Evolutionary conservation across 2,113 vertebrate species (phyloP).

Genomic region (Capreolus pygargus): DNA sequence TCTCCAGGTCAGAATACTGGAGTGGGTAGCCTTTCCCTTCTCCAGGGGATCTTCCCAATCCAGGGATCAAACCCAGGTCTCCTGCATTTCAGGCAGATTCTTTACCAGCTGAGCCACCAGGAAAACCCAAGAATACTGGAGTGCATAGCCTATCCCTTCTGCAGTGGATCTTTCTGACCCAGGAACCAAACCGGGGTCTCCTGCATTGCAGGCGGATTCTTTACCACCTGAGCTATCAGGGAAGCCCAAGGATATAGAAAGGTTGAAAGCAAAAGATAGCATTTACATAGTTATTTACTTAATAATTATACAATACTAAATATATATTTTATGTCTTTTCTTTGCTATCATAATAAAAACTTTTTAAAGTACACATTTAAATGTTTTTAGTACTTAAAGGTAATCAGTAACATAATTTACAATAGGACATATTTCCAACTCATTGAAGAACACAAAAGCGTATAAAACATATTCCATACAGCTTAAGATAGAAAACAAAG

Average conservation of each 20-base stretch:
- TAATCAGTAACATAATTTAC: conserved; percentile 42
- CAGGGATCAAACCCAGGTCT: not conserved
- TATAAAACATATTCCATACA: conserved; percentile 42
- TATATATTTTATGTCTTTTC: not conserved
- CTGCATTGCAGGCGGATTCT: not conserved
- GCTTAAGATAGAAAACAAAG: conserved; percentile 35
- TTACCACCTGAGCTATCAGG: not conserved
- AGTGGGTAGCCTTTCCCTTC: not conserved
- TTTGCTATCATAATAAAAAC: conserved; percentile 35
- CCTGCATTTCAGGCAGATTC: not conserved
- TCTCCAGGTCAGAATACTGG: not conserved
- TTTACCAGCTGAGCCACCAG: not conserved
- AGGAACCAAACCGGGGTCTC: not conserved
- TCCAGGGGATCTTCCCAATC: not conserved
- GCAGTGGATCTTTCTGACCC: not conserved
- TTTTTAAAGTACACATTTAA: conserved; percentile 27
- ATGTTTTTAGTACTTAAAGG: conserved; percentile 33
- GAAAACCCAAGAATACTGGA: not conserved
- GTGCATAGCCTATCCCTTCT: not conserved
- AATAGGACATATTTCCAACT: conserved; percentile 34
- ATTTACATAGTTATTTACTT: not conserved
- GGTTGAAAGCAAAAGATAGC: not conserved
- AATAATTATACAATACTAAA: not conserved
- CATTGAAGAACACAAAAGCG: conserved; percentile 40
- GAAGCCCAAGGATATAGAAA: not conserved